Evolutionary conservation across 2,888 invertebrate genomes (phyloP).

Genomic region (Sceliomorpha sp.): DNA sequence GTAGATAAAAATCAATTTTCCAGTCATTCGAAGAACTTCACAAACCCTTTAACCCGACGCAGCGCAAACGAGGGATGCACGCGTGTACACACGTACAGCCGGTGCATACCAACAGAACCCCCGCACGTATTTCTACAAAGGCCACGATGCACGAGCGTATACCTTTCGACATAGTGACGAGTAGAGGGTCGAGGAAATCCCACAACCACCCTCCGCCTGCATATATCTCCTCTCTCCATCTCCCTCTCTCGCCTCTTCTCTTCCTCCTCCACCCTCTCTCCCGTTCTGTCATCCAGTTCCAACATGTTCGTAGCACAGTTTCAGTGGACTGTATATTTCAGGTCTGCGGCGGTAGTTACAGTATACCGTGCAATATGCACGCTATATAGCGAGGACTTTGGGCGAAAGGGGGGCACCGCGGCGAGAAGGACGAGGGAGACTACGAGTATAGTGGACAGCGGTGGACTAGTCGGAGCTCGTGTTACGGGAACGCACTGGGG

Average conservation of each 20-base stretch:
- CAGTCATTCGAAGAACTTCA: too few relatives aligned
- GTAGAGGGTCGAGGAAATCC: conserved; percentile 57
- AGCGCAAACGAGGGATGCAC: conserved; percentile 1
- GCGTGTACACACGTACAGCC: conserved; percentile 7
- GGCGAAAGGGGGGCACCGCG: conserved; percentile 40
- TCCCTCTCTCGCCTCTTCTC: not conserved
- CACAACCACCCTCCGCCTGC: conserved; percentile 38
- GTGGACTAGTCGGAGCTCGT: conserved; percentile 75
- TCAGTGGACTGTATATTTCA: conserved; percentile 74
- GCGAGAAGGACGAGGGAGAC: conserved; percentile 32
- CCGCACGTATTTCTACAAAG: conserved; percentile 6
- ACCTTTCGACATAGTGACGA: conserved; percentile 69
- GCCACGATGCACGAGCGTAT: conserved; percentile 43
- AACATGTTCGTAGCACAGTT: conserved; percentile 55
- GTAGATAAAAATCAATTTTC: too few relatives aligned
- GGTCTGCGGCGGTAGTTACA: conserved; percentile 73
- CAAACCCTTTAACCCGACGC: conserved; percentile 13
- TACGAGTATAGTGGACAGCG: conserved; percentile 71
- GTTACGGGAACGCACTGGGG: conserved; percentile 69
- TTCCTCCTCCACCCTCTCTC: conserved; percentile 7
- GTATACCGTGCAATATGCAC: conserved; percentile 74
- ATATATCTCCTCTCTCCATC: not conserved
- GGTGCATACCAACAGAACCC: too few relatives aligned
- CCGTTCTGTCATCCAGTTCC: conserved; percentile 49
- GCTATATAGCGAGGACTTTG: conserved; percentile 63